Base-by-base conservation (phyloP, 2,113 vertebrate species). In the Conger conger region DNA sequence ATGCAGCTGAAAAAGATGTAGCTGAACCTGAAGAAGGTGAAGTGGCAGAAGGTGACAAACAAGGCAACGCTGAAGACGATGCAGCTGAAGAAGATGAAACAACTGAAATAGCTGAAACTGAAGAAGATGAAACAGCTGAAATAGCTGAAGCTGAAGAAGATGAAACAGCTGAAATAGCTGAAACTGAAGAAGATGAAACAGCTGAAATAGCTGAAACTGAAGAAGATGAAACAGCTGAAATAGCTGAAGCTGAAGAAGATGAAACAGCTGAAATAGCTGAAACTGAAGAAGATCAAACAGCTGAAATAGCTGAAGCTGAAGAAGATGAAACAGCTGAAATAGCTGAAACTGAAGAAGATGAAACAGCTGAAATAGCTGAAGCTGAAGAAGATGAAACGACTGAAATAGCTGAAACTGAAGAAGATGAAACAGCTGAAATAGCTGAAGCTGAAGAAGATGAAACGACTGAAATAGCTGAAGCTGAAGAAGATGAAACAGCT, bases 361-460 rank as follows among this genome's bases (percentile, higher is more conserved):
- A 83, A 0, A 82, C 33, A 20, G 30, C 17, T 83, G 76, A 81
- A 81, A n/a, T 80, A 53, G 80, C 81, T 23, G 40, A 42, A 63
- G 73, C 40, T 50, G 54, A 50, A 30, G 27, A 37, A 81, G 53
- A n/a, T 60, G 83, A 83, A 0, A 82, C 33, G 17, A 23, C 17
- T 83, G 76, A 81, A 81, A n/a, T 80, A 53, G 80, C 81, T 23
- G 40, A 42, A 63, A 35, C 76, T 79, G 45, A 80, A 68, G 86
- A 37, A 82, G 33, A 27, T n/a, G 73, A 57, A 76, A 37, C 20
- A 42, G 30, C 50, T 38, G 76, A 80, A 76, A 45, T 17, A 68
- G 79, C 35, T 82, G 76, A 63, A 35, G 63, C 30, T 27, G 83
- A 80, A 68, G 86, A 37, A 82, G 33, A 27, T n/a, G 73, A 57